A percentile compares a stretch with the other conserved stretches of the same genome.
phyloP scores from a whole-genome alignment of 23 tunicate genomes.

The Pegea sp. region DNA sequence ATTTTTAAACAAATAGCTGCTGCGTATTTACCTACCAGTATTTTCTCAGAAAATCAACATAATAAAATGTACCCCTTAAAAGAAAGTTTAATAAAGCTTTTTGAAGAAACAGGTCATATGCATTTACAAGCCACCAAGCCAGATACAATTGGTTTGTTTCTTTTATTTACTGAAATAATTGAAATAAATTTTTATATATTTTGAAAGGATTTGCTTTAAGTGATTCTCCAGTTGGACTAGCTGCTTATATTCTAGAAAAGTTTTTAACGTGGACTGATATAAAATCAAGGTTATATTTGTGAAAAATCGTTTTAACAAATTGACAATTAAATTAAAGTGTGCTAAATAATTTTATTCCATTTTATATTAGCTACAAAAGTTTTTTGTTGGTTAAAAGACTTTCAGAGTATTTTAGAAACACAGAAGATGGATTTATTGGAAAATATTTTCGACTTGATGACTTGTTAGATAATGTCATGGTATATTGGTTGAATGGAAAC shows the following conservation, averaged over 20 bases:
- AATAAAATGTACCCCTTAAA: slow-evolving; percentile 23
- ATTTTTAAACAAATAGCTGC: slow-evolving; percentile 8
- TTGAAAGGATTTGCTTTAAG: slow-evolving; percentile 50
- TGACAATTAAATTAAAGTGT: too few species aligned
- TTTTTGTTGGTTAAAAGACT: too few species aligned
- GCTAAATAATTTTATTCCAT: too few species aligned
- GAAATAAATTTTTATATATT: not conserved
- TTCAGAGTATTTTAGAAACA: slow-evolving; percentile 12
- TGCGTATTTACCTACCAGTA: slow-evolving; percentile 22
- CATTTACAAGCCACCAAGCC: slow-evolving; percentile 90
- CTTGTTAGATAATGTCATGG: slow-evolving; percentile 59
- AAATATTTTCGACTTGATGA: slow-evolving; percentile 48
- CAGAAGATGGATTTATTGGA: slow-evolving; percentile 25
- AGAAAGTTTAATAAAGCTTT: not conserved
- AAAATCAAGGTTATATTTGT: slow-evolving; percentile 19
- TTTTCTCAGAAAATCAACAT: slow-evolving; percentile 8
- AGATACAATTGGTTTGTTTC: slow-evolving; percentile 55
- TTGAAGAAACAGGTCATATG: slow-evolving; percentile 51
- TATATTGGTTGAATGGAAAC: slow-evolving; percentile 73
- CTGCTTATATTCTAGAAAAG: slow-evolving; percentile 76
- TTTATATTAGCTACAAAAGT: not conserved
- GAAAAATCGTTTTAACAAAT: too few species aligned
- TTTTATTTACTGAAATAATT: not conserved
- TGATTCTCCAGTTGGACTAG: slow-evolving; percentile 83
- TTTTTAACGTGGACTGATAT: slow-evolving; percentile 71